phyloP scores from a whole-genome alignment of 1,140 invertebrate genomes.

The Tribolium castaneum region DNA sequence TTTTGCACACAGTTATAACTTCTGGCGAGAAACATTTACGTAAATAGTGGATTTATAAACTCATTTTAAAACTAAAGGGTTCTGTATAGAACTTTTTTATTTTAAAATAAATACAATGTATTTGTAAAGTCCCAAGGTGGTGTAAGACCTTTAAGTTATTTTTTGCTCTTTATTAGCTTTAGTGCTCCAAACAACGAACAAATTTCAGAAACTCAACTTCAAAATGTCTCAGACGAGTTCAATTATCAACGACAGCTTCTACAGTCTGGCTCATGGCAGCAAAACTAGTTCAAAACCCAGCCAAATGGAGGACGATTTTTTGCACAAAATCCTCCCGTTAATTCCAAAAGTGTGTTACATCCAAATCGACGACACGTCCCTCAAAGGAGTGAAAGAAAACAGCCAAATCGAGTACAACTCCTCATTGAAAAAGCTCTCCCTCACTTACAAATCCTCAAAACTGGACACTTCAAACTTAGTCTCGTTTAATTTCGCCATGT shows the following conservation, averaged over 20 bases:
- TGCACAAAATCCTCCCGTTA: conserved; percentile 71
- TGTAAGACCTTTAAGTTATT: too few species aligned
- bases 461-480: conserved; percentile 64
- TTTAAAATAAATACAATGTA: too few species aligned
- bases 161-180: too few species aligned
- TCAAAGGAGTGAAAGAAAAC: conserved; percentile 75
- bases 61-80: too few species aligned
- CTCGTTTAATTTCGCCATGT: conserved; percentile 73
- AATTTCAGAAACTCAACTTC: conserved; percentile 77
- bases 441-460: conserved; percentile 66
- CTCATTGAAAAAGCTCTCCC: conserved; percentile 58
- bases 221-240: conserved; percentile 76
- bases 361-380: conserved; percentile 73
- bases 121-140: too few species aligned
- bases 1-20: too few species aligned
- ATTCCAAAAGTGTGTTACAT: conserved; percentile 73
- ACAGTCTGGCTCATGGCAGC: conserved; percentile 52
- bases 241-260: conserved; percentile 74
- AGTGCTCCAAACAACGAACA: background rate
- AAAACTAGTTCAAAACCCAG: conserved; percentile 29
- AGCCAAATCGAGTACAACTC: conserved; percentile 67
- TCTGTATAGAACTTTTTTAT: too few species aligned
- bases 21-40: too few species aligned
- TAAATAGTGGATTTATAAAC: too few species aligned
- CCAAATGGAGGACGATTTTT: conserved; percentile 57